A percentile compares a stretch with the other conserved stretches of the same genome.
Evolutionary conservation across 1,140 invertebrate genomes (phyloP).

Genomic region (Archivesica marissinica): DNA sequence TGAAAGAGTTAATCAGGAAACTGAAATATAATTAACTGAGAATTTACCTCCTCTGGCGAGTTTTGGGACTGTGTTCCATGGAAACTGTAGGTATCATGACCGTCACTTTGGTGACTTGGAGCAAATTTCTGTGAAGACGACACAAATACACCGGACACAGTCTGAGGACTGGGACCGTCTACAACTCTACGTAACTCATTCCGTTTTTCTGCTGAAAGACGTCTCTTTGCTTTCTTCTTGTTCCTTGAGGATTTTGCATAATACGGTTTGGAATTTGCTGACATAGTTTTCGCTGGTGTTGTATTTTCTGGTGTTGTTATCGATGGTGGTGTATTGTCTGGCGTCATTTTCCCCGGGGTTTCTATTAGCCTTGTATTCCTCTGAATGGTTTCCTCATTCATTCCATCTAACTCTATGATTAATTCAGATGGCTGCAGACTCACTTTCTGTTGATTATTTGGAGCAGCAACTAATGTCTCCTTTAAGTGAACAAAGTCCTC

Average conservation of each 20-base stretch:
- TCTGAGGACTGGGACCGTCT: neutral
- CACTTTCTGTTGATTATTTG: neutral
- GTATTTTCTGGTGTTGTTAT: no score
- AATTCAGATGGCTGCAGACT: neutral
- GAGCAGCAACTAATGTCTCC: neutral
- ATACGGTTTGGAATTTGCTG: no score
- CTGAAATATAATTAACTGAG: no score
- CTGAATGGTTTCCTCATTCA: no score
- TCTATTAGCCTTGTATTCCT: no score
- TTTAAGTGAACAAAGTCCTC: neutral
- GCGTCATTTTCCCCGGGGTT: no score
- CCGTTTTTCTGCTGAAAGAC: conserved; percentile 12
- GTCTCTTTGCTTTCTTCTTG: conserved; percentile 30
- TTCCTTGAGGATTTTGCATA: neutral
- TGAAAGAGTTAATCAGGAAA: no score
- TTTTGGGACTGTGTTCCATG: conserved; percentile 36
- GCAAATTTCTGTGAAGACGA: conserved; percentile 39
- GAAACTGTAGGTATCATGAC: conserved; percentile 31
- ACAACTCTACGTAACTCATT: neutral
- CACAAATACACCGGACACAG: conserved; percentile 17
- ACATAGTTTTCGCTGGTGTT: no score
- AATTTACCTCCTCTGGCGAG: conserved; percentile 3
- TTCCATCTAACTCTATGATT: no score
- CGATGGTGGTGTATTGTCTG: no score
- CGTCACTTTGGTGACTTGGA: neutral